Conservation (phyloP, 2,113 vertebrate genomes). For the Osmerus eperlanus region DNA sequence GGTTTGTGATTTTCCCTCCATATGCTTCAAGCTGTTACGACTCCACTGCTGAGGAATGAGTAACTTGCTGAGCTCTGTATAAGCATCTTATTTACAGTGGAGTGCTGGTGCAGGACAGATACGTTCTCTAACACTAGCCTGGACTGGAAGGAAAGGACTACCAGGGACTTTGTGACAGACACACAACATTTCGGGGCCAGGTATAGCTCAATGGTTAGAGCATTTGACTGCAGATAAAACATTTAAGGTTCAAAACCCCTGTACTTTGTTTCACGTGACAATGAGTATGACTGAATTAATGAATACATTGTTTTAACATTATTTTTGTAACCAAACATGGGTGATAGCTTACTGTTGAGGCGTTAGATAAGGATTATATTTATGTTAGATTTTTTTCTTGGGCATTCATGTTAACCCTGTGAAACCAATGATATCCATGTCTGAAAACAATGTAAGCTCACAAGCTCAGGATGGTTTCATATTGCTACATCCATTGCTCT, state of each 20-base stretch:
- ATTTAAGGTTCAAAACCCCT: neutral
- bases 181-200: neutral
- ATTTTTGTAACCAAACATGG: neutral
- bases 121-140: neutral
- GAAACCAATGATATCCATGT: neutral
- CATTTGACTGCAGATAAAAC: neutral
- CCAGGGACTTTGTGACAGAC: neutral
- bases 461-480: too few relatives aligned
- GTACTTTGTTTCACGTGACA: neutral
- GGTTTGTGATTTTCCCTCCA: constrained; percentile 64
- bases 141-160: neutral
- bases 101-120: neutral
- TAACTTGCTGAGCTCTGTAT: constrained; percentile 54
- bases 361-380: neutral
- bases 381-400: neutral
- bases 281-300: too few relatives aligned
- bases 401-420: neutral
- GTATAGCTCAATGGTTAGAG: neutral
- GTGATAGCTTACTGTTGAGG: neutral
- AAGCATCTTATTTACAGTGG: constrained; percentile 53
- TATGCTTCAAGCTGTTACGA: constrained; percentile 71
- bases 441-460: neutral
- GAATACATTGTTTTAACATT: neutral
- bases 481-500: neutral
- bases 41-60: constrained; percentile 61